Evolutionary conservation across 2,888 invertebrate genomes (phyloP), one percentile per base, ranked within the genome.

Genomic region (Caenorhabditis angaria): DNA sequence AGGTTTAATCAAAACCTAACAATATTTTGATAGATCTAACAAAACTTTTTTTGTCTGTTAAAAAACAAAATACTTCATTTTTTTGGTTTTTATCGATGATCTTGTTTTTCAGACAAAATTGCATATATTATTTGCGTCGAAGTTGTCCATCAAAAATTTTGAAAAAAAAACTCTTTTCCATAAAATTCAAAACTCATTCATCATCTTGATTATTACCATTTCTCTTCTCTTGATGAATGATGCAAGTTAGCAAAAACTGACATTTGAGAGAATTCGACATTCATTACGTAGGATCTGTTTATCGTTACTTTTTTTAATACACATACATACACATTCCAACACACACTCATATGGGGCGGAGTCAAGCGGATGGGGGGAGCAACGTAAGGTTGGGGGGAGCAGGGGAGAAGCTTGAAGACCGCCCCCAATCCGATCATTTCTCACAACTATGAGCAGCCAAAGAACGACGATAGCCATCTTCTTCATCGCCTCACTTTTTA

Each of bases 371-470:
- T 41, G 41, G n/a, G n/a, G n/a, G n/a, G n/a, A n/a, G 41, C 41
- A 41, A 41, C 41, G 41, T 41, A 14, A 41, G 41, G 41, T 41
- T 41, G 41, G 41, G 41, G 41, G 41, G 18, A 41, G 32, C 5
- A 24, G 54, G 27, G 18, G 6, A 54, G 28, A 22, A 51, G 22
- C 22, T n/a, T 51, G 29, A 29, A 54, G 18, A 18, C 55, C 58
- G 58, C 58, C 58, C 51, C 25, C 63, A 54, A 65, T 61, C 64
- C 60, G 67, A 61, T 72, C 67, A 72, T 72, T 72, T 56, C 72
- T 72, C 67, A 67, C 72, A 72, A 67, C 72, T 72, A 72, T 72
- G 72, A 72, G 72, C 67, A 72, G 67, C 67, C 72, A 67, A 65
- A 67, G 67, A 63, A 70, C 70, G 59, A 70, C 70, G 65, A 67